Base-by-base conservation (phyloP, 2,888 invertebrate genomes). In the Pyrocoelia pectoralis region DNA sequence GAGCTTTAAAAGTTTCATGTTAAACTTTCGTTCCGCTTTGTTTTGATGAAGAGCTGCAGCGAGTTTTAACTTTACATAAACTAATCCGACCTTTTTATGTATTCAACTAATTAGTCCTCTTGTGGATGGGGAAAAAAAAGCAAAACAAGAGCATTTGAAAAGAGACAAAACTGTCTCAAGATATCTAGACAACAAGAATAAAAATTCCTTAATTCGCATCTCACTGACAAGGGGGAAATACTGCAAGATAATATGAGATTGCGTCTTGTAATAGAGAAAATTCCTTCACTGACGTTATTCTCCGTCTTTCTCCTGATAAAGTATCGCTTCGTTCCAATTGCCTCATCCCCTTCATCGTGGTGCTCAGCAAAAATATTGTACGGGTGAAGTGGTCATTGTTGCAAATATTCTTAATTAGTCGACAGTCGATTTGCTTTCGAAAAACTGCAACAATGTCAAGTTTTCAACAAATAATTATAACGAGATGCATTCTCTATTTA, bases 371-470 rank as follows among this genome's bases (percentile, higher is more conserved):
- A 51, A 52, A 53, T n/a, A n/a, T 62, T 53, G 62, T 28, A 14
- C 40, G 46, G 24, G 53, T 46, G 49, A 62, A 62, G 52, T 57
- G 56, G 56, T 48, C 57, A 62, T 62, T 62, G 62, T 53, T 57
- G 49, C 49, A 57, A n/a, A n/a, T n/a, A 33, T 52, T 41, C 38
- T 51, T 61, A 56, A 62, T 58, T 57, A 48, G 40, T 15, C 15
- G 57, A 58, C 62, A 62, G 57, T 54, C 57, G 57, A 57, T 62
- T 62, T 24, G n/a, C n/a, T n/a, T n/a, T n/a, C n/a, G n/a, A n/a
- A n/a, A 52, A 24, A 15, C 29, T 18, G 60, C 60, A 56, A 65
- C 65, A 65, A 53, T 55, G 61, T 65, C 46, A 29, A 33, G 28
- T 10, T 40, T 24, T 3, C 24, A 49, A 41, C 33, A 56, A n/a